phyloP scores from a whole-genome alignment of 2,797 vertebrate species.

The Gymnothorax reevesii region DNA sequence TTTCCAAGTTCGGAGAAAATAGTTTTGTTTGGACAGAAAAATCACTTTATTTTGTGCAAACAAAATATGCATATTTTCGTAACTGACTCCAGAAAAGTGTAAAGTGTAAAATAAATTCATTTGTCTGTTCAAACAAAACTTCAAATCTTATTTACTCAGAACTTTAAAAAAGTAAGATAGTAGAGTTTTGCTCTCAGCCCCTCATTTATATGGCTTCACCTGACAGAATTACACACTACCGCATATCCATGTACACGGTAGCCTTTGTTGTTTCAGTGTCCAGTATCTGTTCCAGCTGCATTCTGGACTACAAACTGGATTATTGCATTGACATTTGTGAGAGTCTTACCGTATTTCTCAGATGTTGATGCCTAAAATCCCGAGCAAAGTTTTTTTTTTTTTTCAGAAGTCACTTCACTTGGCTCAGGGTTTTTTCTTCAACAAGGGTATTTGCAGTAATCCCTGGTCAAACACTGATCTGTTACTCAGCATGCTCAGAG shows the following conservation, averaged over 20 bases:
- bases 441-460: neutral
- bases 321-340: neutral
- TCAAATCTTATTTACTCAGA: too few species aligned
- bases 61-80: too few species aligned
- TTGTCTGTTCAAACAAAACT: too few species aligned
- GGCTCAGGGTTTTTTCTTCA: neutral
- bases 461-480: neutral
- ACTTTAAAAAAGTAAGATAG: too few species aligned
- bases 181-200: too few species aligned
- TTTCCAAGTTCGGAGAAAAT: too few species aligned
- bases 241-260: conserved; percentile 15
- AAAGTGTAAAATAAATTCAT: too few species aligned
- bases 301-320: conserved; percentile 23
- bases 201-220: neutral
- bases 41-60: too few species aligned
- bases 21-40: too few species aligned
- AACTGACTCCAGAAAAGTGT: too few species aligned
- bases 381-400: conserved; percentile 3
- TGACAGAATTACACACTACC: neutral
- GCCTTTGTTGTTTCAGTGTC: conserved; percentile 20
- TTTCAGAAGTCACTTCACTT: neutral
- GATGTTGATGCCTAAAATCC: neutral
- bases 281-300: conserved; percentile 41
- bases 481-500: conserved; percentile 3
- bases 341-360: neutral